phyloP scores from a whole-genome alignment of 2,113 vertebrate species.

The Chaenogobius annularis region DNA sequence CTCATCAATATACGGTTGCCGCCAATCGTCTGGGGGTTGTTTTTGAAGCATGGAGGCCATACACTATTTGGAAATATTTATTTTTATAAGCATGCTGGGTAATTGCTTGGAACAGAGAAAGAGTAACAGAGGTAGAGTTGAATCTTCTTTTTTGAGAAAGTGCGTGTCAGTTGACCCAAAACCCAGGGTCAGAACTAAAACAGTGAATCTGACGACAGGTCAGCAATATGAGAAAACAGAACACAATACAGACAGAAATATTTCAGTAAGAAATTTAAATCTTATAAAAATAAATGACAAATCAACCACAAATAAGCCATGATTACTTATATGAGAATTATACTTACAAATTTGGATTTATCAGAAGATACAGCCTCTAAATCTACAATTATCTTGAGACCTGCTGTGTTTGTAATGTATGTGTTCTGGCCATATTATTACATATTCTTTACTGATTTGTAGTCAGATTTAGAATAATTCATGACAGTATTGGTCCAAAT shows the following conservation, averaged over 20 bases:
- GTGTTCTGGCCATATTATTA: not conserved
- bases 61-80: not conserved
- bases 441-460: not conserved
- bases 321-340: not conserved
- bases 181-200: slow-evolving; percentile 37
- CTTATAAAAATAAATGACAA: not conserved
- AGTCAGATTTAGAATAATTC: not conserved
- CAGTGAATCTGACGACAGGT: too few species aligned
- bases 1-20: slow-evolving; percentile 38
- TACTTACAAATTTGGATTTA: not conserved
- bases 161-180: slow-evolving; percentile 44
- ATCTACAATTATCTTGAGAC: not conserved
- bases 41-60: not conserved
- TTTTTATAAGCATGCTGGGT: not conserved
- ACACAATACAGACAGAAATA: not conserved
- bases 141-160: slow-evolving; percentile 23
- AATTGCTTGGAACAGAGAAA: not conserved
- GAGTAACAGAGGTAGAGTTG: not conserved
- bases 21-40: slow-evolving; percentile 6
- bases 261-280: not conserved
- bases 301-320: not conserved
- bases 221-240: not conserved
- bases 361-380: not conserved
- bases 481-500: not conserved
- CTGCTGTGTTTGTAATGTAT: not conserved